phyloP scores from a whole-genome alignment of 2,797 vertebrate genomes.

The Pseudochromis fuscus region DNA sequence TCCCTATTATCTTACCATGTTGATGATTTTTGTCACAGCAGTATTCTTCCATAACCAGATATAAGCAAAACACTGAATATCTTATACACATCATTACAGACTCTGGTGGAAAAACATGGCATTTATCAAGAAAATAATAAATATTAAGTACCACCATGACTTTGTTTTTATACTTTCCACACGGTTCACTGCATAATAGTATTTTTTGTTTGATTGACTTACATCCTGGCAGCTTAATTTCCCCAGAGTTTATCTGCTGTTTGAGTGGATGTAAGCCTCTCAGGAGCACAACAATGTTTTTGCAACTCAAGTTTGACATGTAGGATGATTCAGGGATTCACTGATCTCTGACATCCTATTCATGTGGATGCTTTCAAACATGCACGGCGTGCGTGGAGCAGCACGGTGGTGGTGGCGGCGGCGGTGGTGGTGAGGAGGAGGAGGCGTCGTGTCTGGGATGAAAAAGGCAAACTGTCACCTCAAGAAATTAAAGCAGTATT shows the following conservation, averaged over 20 bases:
- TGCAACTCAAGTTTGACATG: slow-evolving; percentile 34
- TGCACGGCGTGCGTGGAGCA: background rate
- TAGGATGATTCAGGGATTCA: slow-evolving; percentile 22
- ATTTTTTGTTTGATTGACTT: slow-evolving; percentile 19
- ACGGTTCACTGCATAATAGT: background rate
- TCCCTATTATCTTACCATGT: no score
- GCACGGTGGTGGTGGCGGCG: slow-evolving; percentile 7
- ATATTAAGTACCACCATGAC: background rate
- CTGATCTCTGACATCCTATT: slow-evolving; percentile 41
- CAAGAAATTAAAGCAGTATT: slow-evolving; percentile 1
- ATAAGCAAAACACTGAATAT: slow-evolving; percentile 2
- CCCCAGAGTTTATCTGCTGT: slow-evolving; percentile 2
- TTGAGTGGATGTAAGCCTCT: slow-evolving; percentile 6
- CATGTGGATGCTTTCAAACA: slow-evolving; percentile 12
- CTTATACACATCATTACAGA: background rate
- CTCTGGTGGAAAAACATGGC: background rate
- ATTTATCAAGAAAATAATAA: background rate
- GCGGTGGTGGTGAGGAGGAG: no score
- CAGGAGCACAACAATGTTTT: slow-evolving; percentile 10
- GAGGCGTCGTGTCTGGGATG: slow-evolving; percentile 6
- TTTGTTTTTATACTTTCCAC: slow-evolving; percentile 1
- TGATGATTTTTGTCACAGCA: no score
- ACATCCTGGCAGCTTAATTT: slow-evolving; percentile 3
- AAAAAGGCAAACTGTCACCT: slow-evolving; percentile 23
- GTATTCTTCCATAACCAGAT: no score